Conservation (phyloP, 2,797 vertebrate genomes). For the Pogoniulus pusillus region DNA sequence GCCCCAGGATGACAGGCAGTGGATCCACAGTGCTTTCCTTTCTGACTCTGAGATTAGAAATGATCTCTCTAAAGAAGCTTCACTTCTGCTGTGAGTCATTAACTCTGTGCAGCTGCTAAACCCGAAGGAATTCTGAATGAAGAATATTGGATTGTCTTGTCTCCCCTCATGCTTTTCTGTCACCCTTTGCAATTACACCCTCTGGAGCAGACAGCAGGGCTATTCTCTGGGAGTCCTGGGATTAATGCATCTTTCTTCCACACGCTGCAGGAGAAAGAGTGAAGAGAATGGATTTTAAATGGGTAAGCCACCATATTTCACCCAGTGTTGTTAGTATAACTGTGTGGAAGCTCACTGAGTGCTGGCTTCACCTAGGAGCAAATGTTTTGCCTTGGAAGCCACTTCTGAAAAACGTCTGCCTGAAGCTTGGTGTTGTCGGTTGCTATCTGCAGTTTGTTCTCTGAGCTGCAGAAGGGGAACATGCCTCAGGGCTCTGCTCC, state of each 20-base stretch:
- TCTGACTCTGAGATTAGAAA: not conserved
- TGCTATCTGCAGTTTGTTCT: not conserved
- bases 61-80: not conserved
- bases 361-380: not conserved
- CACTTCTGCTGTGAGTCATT: not conserved
- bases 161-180: not conserved
- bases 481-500: not conserved
- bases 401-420: not conserved
- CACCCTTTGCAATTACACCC: not conserved
- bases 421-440: not conserved
- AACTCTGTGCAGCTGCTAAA: not conserved
- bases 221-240: not conserved
- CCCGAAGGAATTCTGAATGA: not conserved
- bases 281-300: not conserved
- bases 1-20: not conserved
- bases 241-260: not conserved
- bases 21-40: not conserved
- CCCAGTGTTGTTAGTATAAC: not conserved
- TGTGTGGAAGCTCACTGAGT: not conserved
- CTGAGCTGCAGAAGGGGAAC: not conserved
- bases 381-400: slow-evolving; percentile 25
- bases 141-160: not conserved
- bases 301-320: not conserved
- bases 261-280: not conserved
- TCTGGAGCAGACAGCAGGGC: not conserved